Percentiles rank a stretch among this genome's conserved stretches.
Conservation (phyloP, 1,140 invertebrate species). For the Caenorhabditis elegans region WBcel235 BX284603.4:663501-664000, state of each 20-base stretch:
- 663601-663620: too few species aligned
- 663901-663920: background rate
- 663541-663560: too few species aligned
- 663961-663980: background rate
- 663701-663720: too few species aligned
- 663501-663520: too few species aligned
- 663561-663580: too few species aligned
- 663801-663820: conserved; percentile 16
- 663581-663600: too few species aligned
- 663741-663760: conserved; percentile 19
- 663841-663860: conserved; percentile 35
- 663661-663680: too few species aligned
- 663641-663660: too few species aligned
- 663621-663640: too few species aligned
- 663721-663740: too few species aligned
- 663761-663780: background rate
- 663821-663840: background rate
- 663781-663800: background rate
- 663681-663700: too few species aligned
- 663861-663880: background rate
- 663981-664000: background rate
- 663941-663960: background rate
- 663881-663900: background rate
- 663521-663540: too few species aligned
- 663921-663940: background rate